Evolutionary conservation across 2,113 vertebrate genomes (phyloP), one percentile per base, ranked within the genome.

Genomic region (Pedetes capensis): DNA sequence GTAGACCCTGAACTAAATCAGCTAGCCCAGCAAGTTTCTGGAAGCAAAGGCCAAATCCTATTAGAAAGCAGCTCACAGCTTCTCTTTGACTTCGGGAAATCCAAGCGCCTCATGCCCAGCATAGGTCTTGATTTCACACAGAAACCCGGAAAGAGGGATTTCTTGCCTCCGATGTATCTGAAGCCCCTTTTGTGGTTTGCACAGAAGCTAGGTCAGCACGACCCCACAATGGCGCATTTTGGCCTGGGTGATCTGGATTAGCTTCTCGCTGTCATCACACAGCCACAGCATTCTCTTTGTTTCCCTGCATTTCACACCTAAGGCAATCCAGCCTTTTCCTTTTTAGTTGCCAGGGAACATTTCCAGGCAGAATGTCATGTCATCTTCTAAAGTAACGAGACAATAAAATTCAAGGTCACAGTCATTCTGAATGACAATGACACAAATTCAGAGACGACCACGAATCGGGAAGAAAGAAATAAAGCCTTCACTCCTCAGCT

Each of bases 371-470:
- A 93, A 89, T 55, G 74, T 76, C 87, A 55, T 61, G 44, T 57
- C 89, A 61, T 72, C 64, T 59, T 91, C 76, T 87, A 94, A 95
- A 71, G 86, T 5, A 96, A 76, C 74, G 81, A 22, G 51, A 87
- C 9, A 27, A 49, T 59, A 59, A 61, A 71, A 93, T 76, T 59
- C 59, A 87, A 91, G 89, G 91, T 83, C 78, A 37, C n/a, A 39
- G 47, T 79, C 74, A 80, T 34, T 84, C 29, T 29, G 53, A 57
- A 80, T 42, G 49, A 87, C 89, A 94, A 80, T 16, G 86, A 66
- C 63, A 92, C 49, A 69, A 68, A 93, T 13, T 29, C 1, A 79
- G 75, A 93, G 51, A 61, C 68, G 44, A 49, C 66, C 71, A 72
- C 13, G 39, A 75, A 49, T 4, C 59, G 6, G 6, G 22, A 49